Evolutionary conservation across 2,113 vertebrate species (phyloP).

Genomic region (Polypterus bichir): DNA sequence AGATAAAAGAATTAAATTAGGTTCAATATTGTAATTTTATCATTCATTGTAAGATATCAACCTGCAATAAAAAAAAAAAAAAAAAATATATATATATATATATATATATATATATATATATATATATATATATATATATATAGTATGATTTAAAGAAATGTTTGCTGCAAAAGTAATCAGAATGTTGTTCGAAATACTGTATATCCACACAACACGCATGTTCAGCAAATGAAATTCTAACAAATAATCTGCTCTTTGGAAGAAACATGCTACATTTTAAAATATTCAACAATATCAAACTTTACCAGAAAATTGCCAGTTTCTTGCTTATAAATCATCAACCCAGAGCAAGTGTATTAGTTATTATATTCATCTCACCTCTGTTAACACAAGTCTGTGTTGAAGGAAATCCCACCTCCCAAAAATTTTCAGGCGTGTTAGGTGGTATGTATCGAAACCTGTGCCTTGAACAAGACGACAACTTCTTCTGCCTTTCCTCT

Average conservation of each 20-base stretch:
- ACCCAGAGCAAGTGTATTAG: neutral
- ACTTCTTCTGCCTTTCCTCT: constrained; percentile 72
- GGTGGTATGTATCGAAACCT: constrained; percentile 79
- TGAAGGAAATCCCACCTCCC: constrained; percentile 95
- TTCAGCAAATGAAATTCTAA: neutral
- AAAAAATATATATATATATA: too few relatives aligned
- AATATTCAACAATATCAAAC: neutral
- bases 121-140: too few relatives aligned
- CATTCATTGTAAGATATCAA: neutral
- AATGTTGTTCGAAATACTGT: too few relatives aligned
- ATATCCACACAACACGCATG: too few relatives aligned
- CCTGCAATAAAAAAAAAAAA: too few relatives aligned
- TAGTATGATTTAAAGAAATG: too few relatives aligned
- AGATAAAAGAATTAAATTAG: neutral
- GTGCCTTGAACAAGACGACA: constrained; percentile 81
- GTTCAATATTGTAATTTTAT: neutral
- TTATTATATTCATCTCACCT: constrained; percentile 47
- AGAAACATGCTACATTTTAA: neutral
- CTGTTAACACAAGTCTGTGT: constrained; percentile 87
- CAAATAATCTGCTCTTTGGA: neutral
- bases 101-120: too few relatives aligned
- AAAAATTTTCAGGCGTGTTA: constrained; percentile 87
- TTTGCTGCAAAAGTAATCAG: too few relatives aligned
- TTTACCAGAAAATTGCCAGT: neutral
- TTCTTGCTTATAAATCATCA: neutral